Percentiles rank a stretch among this genome's conserved stretches.
Conservation (phyloP, 2,113 vertebrate species). For the Oxyura jamaicensis region DNA sequence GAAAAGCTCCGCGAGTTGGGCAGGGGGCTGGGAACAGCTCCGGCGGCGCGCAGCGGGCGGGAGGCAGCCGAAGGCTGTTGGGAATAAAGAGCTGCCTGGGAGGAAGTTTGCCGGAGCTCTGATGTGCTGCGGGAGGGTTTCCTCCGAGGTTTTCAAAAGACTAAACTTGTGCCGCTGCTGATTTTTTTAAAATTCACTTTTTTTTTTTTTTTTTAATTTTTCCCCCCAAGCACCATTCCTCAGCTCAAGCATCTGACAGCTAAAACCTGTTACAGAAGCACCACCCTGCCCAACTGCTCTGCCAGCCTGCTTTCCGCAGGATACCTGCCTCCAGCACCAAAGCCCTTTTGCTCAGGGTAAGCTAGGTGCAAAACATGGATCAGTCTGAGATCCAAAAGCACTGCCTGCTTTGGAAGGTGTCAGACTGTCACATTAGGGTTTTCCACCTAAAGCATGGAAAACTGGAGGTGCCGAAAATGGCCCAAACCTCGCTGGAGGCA, state of each 20-base stretch:
- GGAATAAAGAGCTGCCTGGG: neutral
- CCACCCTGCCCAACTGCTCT: neutral
- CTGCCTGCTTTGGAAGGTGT: neutral
- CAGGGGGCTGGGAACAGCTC: no score
- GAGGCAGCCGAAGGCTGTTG: neutral
- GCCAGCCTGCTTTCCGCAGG: neutral
- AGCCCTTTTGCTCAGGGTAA: neutral
- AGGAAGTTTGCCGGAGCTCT: neutral
- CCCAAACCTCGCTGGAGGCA: neutral
- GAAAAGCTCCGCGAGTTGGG: neutral
- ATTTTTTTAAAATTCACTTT: neutral
- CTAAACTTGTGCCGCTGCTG: neutral
- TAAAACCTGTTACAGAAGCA: neutral
- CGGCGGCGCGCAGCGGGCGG: neutral
- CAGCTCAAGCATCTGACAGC: neutral
- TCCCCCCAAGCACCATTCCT: neutral
- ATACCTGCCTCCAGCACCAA: neutral
- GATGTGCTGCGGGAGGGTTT: neutral
- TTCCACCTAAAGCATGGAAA: conserved; percentile 11
- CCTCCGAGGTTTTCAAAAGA: neutral
- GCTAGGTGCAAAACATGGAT: neutral
- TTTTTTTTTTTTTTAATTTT: no score
- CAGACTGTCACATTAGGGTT: neutral
- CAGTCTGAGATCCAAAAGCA: neutral
- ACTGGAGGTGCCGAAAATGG: neutral